Conservation (phyloP, 2,113 vertebrate species). For the Eurystomus gularis region DNA sequence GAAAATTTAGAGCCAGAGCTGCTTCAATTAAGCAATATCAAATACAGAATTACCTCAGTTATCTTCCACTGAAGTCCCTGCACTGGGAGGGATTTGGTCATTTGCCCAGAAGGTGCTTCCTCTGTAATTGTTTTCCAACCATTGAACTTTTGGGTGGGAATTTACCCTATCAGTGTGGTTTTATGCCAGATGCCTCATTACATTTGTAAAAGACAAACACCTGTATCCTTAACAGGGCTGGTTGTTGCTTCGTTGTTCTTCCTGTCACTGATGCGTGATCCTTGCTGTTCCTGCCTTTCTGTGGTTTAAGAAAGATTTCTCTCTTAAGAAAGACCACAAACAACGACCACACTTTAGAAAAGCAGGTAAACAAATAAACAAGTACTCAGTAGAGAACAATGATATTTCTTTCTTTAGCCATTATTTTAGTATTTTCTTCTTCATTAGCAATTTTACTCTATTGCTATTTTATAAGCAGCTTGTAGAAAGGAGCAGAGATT, state of each 20-base stretch:
- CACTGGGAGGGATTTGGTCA: background rate
- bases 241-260: background rate
- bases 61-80: background rate
- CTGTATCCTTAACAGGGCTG: background rate
- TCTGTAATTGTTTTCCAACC: background rate
- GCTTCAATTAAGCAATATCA: background rate
- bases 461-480: background rate
- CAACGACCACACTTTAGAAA: background rate
- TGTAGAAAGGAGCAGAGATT: background rate
- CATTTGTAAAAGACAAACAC: background rate
- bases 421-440: slow-evolving; percentile 33
- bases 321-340: background rate
- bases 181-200: background rate
- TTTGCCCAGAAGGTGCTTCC: background rate
- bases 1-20: background rate
- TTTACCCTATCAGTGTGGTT: background rate
- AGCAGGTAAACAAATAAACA: background rate
- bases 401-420: background rate
- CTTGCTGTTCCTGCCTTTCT: background rate
- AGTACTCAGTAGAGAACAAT: background rate
- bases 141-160: background rate
- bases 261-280: background rate
- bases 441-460: background rate
- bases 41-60: background rate
- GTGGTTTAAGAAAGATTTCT: background rate